Percentiles rank a stretch among this genome's conserved stretches.
phyloP scores from a whole-genome alignment of 2,113 vertebrate species.

The Madoqua kirkii region DNA sequence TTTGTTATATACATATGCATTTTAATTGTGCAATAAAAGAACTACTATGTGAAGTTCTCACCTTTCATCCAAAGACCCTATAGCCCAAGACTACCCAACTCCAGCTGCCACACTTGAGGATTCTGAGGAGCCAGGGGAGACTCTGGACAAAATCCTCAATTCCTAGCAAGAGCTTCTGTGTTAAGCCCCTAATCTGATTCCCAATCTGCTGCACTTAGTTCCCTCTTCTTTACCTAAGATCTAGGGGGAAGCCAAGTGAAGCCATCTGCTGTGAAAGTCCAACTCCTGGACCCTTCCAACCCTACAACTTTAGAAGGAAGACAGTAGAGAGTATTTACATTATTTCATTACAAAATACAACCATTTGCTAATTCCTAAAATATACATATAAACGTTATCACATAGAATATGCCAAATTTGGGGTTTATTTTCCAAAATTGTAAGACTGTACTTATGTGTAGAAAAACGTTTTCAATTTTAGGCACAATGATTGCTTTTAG shows the following conservation, averaged over 20 bases:
- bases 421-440: background rate
- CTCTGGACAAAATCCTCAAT: background rate
- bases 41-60: background rate
- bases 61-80: background rate
- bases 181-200: background rate
- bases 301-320: background rate
- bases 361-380: background rate
- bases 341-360: background rate
- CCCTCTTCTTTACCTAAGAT: background rate
- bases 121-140: background rate
- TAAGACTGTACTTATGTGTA: background rate
- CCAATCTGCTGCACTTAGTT: background rate
- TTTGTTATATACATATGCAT: background rate
- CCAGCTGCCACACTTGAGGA: background rate
- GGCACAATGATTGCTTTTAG: background rate
- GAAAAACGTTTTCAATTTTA: background rate
- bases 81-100: background rate
- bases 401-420: background rate
- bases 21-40: background rate
- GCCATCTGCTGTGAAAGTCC: background rate
- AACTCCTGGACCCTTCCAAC: background rate
- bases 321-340: background rate
- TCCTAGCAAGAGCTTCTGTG: background rate
- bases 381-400: background rate
- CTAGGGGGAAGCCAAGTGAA: background rate